A percentile compares a stretch with the other conserved stretches of the same genome.
Evolutionary conservation across 2,797 vertebrate genomes (phyloP).

Genomic region (Rallus crepitans): DNA sequence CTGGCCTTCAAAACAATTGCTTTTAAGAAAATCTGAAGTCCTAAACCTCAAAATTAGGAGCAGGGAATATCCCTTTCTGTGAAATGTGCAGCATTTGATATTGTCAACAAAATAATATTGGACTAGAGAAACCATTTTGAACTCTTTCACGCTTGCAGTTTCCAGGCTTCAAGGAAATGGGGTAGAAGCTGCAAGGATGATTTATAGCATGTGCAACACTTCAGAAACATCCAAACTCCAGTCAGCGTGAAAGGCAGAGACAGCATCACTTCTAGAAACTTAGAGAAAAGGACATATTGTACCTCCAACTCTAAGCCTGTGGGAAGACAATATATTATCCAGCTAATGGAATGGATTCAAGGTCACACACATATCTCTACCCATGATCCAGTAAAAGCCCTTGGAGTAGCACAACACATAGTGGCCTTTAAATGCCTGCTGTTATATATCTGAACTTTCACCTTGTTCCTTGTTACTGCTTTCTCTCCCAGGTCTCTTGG

Average conservation of each 20-base stretch:
- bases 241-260: not conserved
- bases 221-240: not conserved
- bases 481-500: not conserved
- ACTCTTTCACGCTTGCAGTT: not conserved
- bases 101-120: not conserved
- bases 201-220: not conserved
- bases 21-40: not conserved
- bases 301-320: not conserved
- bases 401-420: not conserved
- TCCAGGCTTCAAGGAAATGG: slow-evolving; percentile 5
- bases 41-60: not conserved
- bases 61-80: not conserved
- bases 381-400: not conserved
- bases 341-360: not conserved
- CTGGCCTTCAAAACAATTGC: not conserved
- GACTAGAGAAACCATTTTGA: not conserved
- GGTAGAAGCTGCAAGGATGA: not conserved
- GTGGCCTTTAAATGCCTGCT: not conserved
- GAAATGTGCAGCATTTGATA: not conserved
- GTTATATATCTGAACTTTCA: not conserved
- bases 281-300: not conserved
- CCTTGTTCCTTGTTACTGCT: not conserved
- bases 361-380: not conserved
- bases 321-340: not conserved
- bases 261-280: not conserved